A percentile compares a stretch with the other conserved stretches of the same genome.
Evolutionary conservation across 2,797 vertebrate genomes (phyloP).

Genomic region (Tadarida brasiliensis): DNA sequence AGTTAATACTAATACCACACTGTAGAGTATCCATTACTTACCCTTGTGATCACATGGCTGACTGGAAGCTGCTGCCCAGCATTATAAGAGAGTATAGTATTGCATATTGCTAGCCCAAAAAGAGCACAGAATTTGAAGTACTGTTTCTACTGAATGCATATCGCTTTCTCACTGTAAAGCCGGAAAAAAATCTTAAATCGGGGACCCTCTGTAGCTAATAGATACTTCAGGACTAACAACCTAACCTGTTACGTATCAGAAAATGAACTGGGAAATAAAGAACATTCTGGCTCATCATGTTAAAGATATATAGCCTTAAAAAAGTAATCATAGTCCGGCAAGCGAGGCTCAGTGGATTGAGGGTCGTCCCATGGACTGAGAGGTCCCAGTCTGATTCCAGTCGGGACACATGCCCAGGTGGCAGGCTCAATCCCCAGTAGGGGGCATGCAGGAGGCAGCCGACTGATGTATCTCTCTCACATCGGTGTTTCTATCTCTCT

Average conservation of each 20-base stretch:
- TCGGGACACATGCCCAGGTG: too few relatives aligned
- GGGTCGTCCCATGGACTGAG: too few relatives aligned
- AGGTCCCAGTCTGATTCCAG: too few relatives aligned
- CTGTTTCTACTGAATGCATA: not conserved
- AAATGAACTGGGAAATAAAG: conserved; percentile 38
- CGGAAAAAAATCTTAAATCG: not conserved
- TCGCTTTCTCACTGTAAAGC: not conserved
- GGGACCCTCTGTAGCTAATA: not conserved
- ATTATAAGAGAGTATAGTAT: not conserved
- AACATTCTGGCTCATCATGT: not conserved
- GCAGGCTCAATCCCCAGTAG: too few relatives aligned
- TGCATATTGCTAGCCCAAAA: not conserved
- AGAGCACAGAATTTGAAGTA: not conserved
- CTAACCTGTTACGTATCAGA: conserved; percentile 45
- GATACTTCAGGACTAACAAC: conserved; percentile 21
- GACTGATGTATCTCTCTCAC: too few relatives aligned
- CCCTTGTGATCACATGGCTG: not conserved
- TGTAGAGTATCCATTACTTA: not conserved
- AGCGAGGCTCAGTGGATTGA: too few relatives aligned
- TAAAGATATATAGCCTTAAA: conserved; percentile 40
- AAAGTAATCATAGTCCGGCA: too few relatives aligned
- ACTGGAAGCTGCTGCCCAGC: not conserved
- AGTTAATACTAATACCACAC: not conserved
- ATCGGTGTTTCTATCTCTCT: too few relatives aligned
- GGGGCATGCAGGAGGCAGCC: too few relatives aligned